Evolutionary conservation across 2,888 invertebrate species (phyloP), one percentile per base, ranked within the genome.

Genomic region (Drosophila meridiana): DNA sequence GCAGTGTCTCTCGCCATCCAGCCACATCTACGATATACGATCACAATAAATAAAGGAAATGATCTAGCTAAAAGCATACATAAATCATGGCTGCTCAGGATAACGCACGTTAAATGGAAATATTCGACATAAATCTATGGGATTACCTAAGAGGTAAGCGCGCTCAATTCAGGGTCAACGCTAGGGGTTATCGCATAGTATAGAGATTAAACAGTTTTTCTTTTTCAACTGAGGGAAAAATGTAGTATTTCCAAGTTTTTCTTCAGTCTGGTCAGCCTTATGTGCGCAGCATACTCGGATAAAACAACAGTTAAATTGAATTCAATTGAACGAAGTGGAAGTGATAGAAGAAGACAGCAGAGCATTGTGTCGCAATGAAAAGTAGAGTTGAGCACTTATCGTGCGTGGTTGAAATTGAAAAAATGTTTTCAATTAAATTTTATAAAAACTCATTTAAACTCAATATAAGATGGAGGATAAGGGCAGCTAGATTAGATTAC

Each of bases 281-380:
- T 11, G 32, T 34, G 53, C 30, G 42, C 28, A 67, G 55, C 82
- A 66, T 65, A 80, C 78, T 65, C 65, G 53, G 55, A 73, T 74
- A 77, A 57, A 73, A 65, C n/a, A 20, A 64, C 55, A 69, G 79
- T 80, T 90, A 89, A 90, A 89, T 89, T 90, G 90, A 84, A 75
- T 90, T 89, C 82, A 89, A 89, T 89, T 89, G 78, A 73, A 28
- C 45, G 38, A 58, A 69, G 34, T 34, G 50, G 50, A 34, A 6
- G 50, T 34, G 34, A 57, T 58, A 61, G 50, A 62, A 34, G 61
- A n/a, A 28, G 28, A 26, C n/a, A 32, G 9, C 30, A 48, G 43
- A 48, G 32, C 20, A 40, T 26, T 47, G 45, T 62, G 58, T 36
- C 50, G 8, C 20, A 58, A 26, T 32, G 26, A 30, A 57, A 57